Evolutionary conservation across 2,797 vertebrate genomes (phyloP), one percentile per base, ranked within the genome.

Genomic region (Protonibea diacanthus): DNA sequence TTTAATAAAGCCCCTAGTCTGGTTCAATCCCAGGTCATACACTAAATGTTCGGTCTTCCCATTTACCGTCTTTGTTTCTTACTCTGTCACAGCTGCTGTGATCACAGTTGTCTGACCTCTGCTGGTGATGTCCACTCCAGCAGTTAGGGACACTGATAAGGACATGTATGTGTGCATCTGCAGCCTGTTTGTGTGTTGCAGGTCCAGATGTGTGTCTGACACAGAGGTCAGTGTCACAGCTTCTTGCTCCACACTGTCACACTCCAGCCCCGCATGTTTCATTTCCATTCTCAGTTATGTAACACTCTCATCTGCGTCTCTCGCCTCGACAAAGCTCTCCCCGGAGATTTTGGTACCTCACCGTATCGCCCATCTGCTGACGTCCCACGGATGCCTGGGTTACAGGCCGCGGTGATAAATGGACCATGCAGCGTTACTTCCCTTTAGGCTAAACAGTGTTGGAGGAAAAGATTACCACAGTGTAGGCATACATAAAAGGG

Each of bases 231-330:
- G 74, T 82, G 67, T 86, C 80, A 84, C 65, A 74, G 62, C 76
- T 63, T 68, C 59, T 56, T 58, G 53, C 74, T 45, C 66, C 61
- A 62, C 40, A 10, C 55, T 60, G 74, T 74, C 71, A 56, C 75
- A 82, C 21, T 42, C 55, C 68, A 53, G 55, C 42, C 33, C 56
- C 13, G 62, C 51, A 21, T 77, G 67, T 51, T 85, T 67, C 40
- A 42, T 79, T 76, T 70, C 74, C 70, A 56, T 76, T 83, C 74
- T 72, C 56, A 33, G 47, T 88, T 86, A 88, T 62, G 61, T 81
- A 88, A 88, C 58, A 3, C 73, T 63, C 52, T 81, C 80, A 88
- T 84, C 75, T 85, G 72, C 76, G 85, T 70, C 49, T 63, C 45
- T 64, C 23, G 17, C 27, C 77, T 78, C 80, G 38, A 52, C 33